Conservation (phyloP, 2,888 invertebrate genomes). For the Scaptodrosophila latifasciaeformis region DNA sequence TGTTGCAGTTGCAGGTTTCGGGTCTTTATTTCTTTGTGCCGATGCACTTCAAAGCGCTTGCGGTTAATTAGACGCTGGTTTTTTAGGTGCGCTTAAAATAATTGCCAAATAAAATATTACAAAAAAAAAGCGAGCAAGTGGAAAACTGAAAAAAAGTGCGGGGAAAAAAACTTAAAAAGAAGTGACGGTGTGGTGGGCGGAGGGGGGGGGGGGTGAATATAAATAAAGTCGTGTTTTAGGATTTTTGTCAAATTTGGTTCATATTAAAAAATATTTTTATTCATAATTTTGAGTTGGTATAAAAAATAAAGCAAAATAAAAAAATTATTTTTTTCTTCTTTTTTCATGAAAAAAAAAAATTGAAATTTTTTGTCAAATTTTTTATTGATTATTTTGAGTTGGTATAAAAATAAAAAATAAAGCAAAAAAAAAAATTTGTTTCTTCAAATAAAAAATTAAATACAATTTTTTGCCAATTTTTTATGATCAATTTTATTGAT, state of each 20-base stretch:
- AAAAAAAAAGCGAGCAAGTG: conserved; percentile 39
- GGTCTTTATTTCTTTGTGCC: conserved; percentile 21
- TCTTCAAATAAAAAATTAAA: conserved; percentile 21
- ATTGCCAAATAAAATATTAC: conserved; percentile 44
- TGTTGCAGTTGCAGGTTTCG: background rate
- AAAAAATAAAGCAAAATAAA: conserved; percentile 9
- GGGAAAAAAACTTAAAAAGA: conserved; percentile 14
- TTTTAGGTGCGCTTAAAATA: conserved; percentile 58
- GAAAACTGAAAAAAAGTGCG: conserved; percentile 21
- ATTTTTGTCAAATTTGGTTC: too few species aligned
- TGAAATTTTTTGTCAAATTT: conserved; percentile 22
- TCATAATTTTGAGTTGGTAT: conserved; percentile 12
- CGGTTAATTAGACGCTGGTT: conserved; percentile 55
- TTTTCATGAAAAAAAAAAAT: conserved; percentile 40
- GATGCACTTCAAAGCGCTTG: conserved; percentile 54
- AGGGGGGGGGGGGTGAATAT: too few species aligned
- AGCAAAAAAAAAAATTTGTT: conserved; percentile 13
- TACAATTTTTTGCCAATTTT: too few species aligned
- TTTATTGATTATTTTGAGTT: conserved; percentile 20
- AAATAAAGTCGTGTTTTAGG: too few species aligned
- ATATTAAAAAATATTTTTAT: conserved; percentile 21
- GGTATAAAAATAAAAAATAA: conserved; percentile 15
- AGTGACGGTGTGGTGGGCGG: too few species aligned
- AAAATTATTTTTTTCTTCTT: conserved; percentile 34
- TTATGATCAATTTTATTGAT: too few species aligned